phyloP scores from a whole-genome alignment of 1,140 invertebrate genomes.

The Contarinia nasturtii region DNA sequence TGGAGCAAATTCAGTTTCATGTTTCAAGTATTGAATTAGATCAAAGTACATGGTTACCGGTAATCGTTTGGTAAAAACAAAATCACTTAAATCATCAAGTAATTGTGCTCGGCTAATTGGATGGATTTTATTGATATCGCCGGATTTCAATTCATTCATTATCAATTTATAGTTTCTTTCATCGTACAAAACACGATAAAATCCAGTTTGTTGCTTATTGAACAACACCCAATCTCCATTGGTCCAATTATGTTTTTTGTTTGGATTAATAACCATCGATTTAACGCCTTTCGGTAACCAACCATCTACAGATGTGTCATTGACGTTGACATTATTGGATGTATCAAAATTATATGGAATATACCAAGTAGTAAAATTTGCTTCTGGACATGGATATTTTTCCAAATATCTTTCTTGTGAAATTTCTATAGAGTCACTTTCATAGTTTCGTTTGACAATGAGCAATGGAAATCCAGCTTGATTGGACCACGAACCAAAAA shows the following conservation, averaged over 20 bases:
- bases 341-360: slow-evolving; percentile 33
- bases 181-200: slow-evolving; percentile 31
- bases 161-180: slow-evolving; percentile 25
- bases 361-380: slow-evolving; percentile 18
- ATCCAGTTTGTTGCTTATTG: slow-evolving; percentile 13
- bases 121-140: slow-evolving; percentile 31
- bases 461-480: slow-evolving; percentile 29
- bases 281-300: slow-evolving; percentile 6
- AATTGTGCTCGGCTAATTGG: slow-evolving; percentile 54
- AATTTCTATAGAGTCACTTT: slow-evolving; percentile 25
- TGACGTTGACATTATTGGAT: slow-evolving; percentile 23
- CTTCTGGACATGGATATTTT: no score
- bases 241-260: slow-evolving; percentile 14
- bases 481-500: slow-evolving; percentile 29
- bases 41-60: slow-evolving; percentile 23
- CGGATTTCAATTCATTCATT: slow-evolving; percentile 23
- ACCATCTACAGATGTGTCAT: slow-evolving; percentile 24
- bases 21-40: slow-evolving; percentile 30
- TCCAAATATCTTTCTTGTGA: slow-evolving; percentile 25
- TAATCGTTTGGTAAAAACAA: slow-evolving; percentile 35
- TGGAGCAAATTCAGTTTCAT: slow-evolving; percentile 36
- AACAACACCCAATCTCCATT: slow-evolving; percentile 10
- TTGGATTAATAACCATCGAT: slow-evolving; percentile 10
- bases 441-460: slow-evolving; percentile 27
- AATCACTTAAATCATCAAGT: slow-evolving; percentile 50